Percentiles rank a stretch among this genome's conserved stretches.
Evolutionary conservation across 2,888 invertebrate species (phyloP).

Genomic region (Andrena fulva): DNA sequence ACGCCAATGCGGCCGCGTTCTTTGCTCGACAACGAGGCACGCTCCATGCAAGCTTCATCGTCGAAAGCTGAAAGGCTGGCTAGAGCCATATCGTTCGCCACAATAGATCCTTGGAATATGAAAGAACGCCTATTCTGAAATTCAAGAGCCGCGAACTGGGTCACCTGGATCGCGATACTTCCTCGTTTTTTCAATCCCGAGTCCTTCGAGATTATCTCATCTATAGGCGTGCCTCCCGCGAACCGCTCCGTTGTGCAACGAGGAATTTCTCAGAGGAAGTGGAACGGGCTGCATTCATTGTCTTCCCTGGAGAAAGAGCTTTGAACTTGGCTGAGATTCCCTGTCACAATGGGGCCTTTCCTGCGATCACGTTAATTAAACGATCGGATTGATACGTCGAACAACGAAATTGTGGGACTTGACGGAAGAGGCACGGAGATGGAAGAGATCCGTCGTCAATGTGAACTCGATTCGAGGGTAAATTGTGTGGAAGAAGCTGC

Average conservation of each 20-base stretch:
- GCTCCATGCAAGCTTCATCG: neutral
- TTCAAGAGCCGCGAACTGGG: slow-evolving; percentile 68
- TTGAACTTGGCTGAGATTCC: slow-evolving; percentile 54
- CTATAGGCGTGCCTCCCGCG: slow-evolving; percentile 40
- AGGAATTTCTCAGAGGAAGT: slow-evolving; percentile 51
- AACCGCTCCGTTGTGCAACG: slow-evolving; percentile 50
- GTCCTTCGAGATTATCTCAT: slow-evolving; percentile 58
- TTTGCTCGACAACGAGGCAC: neutral
- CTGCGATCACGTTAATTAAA: slow-evolving; percentile 14
- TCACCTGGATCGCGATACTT: slow-evolving; percentile 65
- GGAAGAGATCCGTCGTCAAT: neutral
- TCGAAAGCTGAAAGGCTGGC: slow-evolving; percentile 16
- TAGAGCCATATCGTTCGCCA: slow-evolving; percentile 41
- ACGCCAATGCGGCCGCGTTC: neutral
- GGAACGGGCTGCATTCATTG: slow-evolving; percentile 49
- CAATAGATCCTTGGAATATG: slow-evolving; percentile 46
- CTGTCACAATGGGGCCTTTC: neutral
- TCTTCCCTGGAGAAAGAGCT: slow-evolving; percentile 29
- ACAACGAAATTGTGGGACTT: slow-evolving; percentile 1
- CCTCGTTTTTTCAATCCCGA: slow-evolving; percentile 42
- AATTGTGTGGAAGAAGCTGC: too few relatives aligned
- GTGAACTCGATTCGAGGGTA: too few relatives aligned
- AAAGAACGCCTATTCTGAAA: slow-evolving; percentile 70
- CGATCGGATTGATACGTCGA: neutral
- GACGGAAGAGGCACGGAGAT: neutral